Base-by-base conservation (phyloP, 2,797 vertebrate genomes). In the Neosalanx taihuensis region DNA sequence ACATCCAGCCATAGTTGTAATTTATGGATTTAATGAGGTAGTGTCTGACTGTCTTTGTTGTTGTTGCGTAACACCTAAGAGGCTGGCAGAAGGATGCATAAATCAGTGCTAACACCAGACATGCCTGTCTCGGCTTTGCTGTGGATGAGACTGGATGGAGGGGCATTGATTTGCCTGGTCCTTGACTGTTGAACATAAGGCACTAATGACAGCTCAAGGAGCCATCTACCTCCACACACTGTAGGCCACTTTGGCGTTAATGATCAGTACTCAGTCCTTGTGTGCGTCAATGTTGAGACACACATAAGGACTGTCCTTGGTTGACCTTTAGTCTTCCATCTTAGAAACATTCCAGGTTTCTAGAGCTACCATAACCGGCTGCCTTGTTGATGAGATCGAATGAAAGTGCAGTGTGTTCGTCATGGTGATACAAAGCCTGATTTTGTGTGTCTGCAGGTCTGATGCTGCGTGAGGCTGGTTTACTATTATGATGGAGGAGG, bases 401-500 rank as follows among this genome's bases (percentile, higher is more conserved):
- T n/a, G 51, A 56, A n/a, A 56, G 51, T 60, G 26, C 26, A 6
- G 41, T 60, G 20, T 60, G 26, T 60, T 60, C 58, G 4, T 60
- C 23, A 31, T 62, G 13, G 26, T 10, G 10, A 23, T 30, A 17
- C 5, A 4, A 30, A 62, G 26, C 60, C 10, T 18, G 12, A 37
- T 51, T 49, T 23, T 72, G 57, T 80, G 70, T 79, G 37, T 83
- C 74, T 37, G 77, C 72, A 88, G 84, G 72, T 77, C 74, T 81
- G 82, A 85, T 75, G 83, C 74, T 85, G 76, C 60, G 69, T 81
- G 76, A 77, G 79, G 76, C 79, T 59, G 74, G 76, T 86, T 83
- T 74, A 75, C 26, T 17, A 23, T 72, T 82, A 82, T 81, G 79
- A 93, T 93, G 92, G 93, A 94, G 79, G 91, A 92, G 85, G 92